Base-by-base conservation (phyloP, 2,888 invertebrate genomes). In the Halictus quadricinctus region DNA sequence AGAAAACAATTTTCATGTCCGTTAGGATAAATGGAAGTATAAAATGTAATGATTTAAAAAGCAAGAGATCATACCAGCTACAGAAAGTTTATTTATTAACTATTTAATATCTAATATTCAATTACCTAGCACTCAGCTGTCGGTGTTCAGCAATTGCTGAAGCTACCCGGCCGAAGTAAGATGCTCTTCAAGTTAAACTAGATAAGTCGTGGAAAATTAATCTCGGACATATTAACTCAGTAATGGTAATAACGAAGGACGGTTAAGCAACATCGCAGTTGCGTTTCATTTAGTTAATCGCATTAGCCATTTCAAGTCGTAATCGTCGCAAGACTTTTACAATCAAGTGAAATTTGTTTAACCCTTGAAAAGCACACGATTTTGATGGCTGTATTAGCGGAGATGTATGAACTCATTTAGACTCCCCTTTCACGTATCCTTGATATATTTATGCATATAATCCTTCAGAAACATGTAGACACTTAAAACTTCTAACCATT, bases 151-250 rank as follows among this genome's bases (percentile, higher is more conserved):
- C 69, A 41, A 73, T 60, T 69, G 66, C 77, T 72, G 15, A 13
- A 64, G 25, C 6, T 82, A 58, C 46, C 64, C 69, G 29, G 43
- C 36, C 58, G 73, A 76, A 79, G 80, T 76, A 79, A 89, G 83
- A 85, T 69, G 60, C 60, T 77, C 79, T 86, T 66, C 46, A 79
- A 87, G 81, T 84, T 86, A 82, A 87, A 87, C 84, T 79, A 77
- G 79, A 87, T 87, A 88, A 87, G 83, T 86, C 82, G 79, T 50
- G 80, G 79, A 81, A 86, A 86, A 89, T 89, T 82, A 89, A 88
- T 89, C 86, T 80, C 76, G 43, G 60, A 64, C 25, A 64, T 64
- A 64, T 64, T 64, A 64, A 29, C 13, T 64, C 25, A 36, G 89
- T 76, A 84, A 89, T 89, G 87, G 88, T 89, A 77, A 76, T 84